Percentiles rank a stretch among this genome's conserved stretches.
phyloP scores from a whole-genome alignment of 2,888 invertebrate genomes.

The Beris morrisii region DNA sequence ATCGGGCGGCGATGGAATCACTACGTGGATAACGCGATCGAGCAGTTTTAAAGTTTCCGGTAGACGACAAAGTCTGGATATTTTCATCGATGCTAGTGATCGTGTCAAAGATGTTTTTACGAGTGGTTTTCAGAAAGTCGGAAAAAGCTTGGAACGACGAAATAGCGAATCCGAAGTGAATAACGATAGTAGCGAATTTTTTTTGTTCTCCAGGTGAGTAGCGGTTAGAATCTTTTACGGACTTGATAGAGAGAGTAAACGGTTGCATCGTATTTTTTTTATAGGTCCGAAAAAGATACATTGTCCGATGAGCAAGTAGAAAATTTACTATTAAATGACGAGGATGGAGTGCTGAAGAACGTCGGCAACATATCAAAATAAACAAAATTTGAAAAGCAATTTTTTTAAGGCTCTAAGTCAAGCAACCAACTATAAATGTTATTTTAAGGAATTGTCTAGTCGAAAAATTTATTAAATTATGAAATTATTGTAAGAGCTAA shows the following conservation, averaged over 20 bases:
- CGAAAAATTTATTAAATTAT: slow-evolving; percentile 14
- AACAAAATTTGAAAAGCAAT: slow-evolving; percentile 35
- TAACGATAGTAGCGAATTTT: slow-evolving; percentile 53
- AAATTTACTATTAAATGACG: slow-evolving; percentile 46
- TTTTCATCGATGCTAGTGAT: slow-evolving; percentile 76
- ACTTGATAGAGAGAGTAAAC: too few relatives aligned
- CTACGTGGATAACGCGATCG: slow-evolving; percentile 52
- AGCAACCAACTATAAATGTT: slow-evolving; percentile 1
- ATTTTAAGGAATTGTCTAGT: slow-evolving; percentile 37
- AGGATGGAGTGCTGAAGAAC: slow-evolving; percentile 33
- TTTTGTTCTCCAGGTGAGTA: slow-evolving; percentile 53
- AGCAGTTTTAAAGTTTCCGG: slow-evolving; percentile 52
- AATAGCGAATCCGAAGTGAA: slow-evolving; percentile 69
- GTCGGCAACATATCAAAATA: slow-evolving; percentile 43
- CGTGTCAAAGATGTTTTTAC: slow-evolving; percentile 79
- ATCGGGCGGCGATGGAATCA: slow-evolving; percentile 35
- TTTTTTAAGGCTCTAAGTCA: slow-evolving; percentile 22
- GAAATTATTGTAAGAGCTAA: slow-evolving; percentile 1
- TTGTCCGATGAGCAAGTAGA: slow-evolving; percentile 56
- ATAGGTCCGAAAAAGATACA: slow-evolving; percentile 54
- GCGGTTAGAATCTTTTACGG: background rate
- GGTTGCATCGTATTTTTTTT: slow-evolving; percentile 39
- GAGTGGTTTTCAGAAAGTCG: slow-evolving; percentile 74
- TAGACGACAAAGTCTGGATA: slow-evolving; percentile 74
- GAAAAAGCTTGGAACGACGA: slow-evolving; percentile 69